Evolutionary conservation across 1,140 invertebrate genomes (phyloP).

Genomic region (Paraescarpia echinospica): DNA sequence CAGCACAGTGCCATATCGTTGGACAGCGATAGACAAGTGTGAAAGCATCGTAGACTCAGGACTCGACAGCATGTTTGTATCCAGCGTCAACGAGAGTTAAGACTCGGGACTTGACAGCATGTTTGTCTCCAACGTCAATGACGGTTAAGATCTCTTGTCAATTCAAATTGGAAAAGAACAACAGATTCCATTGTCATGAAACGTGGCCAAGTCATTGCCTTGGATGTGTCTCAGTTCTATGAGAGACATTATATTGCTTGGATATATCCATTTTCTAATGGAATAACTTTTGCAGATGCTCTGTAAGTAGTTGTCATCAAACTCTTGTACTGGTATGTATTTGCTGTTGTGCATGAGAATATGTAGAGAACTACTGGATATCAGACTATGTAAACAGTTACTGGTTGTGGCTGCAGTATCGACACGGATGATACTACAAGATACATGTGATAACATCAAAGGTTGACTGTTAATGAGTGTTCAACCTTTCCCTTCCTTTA

Average conservation of each 20-base stretch:
- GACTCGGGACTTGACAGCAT: background rate
- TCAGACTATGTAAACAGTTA: background rate
- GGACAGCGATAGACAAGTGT: background rate
- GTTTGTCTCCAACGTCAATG: background rate
- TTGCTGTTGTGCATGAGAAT: background rate
- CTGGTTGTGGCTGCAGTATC: background rate
- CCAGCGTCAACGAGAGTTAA: too few relatives aligned
- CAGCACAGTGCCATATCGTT: background rate
- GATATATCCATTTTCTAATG: background rate
- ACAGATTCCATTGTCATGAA: too few relatives aligned
- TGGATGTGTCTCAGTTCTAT: background rate
- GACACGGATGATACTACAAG: background rate
- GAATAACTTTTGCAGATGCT: background rate
- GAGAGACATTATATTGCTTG: background rate
- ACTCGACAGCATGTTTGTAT: too few relatives aligned
- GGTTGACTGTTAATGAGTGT: background rate
- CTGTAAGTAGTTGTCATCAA: background rate
- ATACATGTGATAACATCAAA: background rate
- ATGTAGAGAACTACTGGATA: background rate
- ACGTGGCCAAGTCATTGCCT: background rate
- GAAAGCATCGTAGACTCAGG: background rate
- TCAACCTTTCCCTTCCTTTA: background rate
- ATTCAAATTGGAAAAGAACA: background rate
- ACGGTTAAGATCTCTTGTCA: background rate
- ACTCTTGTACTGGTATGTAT: background rate